Conservation (phyloP, 2,113 vertebrate genomes). For the Otolemur garnettii region DNA sequence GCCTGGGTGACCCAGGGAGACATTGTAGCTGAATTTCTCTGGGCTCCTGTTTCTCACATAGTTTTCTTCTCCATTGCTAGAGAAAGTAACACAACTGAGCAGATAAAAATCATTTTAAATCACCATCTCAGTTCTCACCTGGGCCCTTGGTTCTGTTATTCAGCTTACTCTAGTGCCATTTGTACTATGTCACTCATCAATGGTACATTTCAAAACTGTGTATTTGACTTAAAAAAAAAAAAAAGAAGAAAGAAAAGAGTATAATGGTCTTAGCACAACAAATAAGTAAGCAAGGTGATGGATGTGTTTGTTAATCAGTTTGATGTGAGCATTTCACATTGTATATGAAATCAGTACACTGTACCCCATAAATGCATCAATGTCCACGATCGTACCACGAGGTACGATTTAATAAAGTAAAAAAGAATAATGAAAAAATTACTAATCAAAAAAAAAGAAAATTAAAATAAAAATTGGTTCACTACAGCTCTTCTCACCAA, state of each 20-base stretch:
- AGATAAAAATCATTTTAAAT: background rate
- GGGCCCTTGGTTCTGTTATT: background rate
- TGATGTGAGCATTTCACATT: no score
- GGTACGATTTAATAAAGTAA: no score
- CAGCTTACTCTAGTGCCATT: background rate
- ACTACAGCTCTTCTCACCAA: background rate
- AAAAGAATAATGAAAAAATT: no score
- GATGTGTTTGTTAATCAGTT: no score
- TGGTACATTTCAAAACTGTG: no score
- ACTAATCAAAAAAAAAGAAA: background rate
- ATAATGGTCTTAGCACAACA: no score
- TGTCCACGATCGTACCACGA: no score
- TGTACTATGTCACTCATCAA: background rate
- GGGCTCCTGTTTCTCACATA: background rate
- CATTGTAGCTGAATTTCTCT: background rate
- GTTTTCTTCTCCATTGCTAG: background rate
- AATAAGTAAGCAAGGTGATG: no score
- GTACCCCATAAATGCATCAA: no score
- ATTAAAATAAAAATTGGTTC: background rate
- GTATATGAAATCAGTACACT: no score
- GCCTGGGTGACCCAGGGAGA: background rate
- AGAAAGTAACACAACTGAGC: background rate
- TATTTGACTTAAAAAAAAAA: no score
- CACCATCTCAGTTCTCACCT: background rate
- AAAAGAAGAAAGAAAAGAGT: no score